Evolutionary conservation across 2,797 vertebrate species (phyloP), one percentile per base, ranked within the genome.

Genomic region (Poeciliopsis paucimaculata): DNA sequence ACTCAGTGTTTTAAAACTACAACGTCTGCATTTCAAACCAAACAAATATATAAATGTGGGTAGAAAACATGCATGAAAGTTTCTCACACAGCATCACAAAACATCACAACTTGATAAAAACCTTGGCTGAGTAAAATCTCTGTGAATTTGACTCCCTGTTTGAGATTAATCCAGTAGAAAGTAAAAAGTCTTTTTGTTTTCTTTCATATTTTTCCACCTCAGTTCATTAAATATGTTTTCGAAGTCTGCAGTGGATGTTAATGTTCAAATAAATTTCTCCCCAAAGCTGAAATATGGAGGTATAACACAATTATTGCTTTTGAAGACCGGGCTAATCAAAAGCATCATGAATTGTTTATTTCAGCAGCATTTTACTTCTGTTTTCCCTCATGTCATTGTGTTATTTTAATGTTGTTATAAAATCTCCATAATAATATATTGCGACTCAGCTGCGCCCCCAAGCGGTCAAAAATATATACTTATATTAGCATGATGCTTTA

Each of bases 381-480:
- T 34, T 73, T 51, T 36, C 46, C 72, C 34, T 53, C 34, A 10
- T 18, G 10, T 73, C 9, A 68, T 26, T 68, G 12, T 70, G 39
- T 70, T 43, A n/a, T 70, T 70, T 45, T 71, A 23, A 68, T 70
- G 41, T n/a, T 13, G 20, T n/a, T 6, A 45, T n/a, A 4, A n/a
- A 8, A 7, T 45, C n/a, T 16, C 26, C 13, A 16, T 45, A 45
- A n/a, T n/a, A 15, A 71, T 15, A 71, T 15, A 71, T 41, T 41
- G 15, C 6, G 5, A 45, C 68, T 71, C 47, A 39, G 12, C 11
- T 36, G 34, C 34, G 46, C 46, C 72, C 46, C 55, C 55, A 46
- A 75, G 55, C 31, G 36, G 53, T 45, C 26, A 93, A 93, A 95
- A 91, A 93, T 91, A 23, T 28, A 6, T 2, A 34, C 2, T 34